These are phyloP conservation scores for Silurus asotus DNA, from an alignment of 2,113 vertebrate genomes.

Conservation along the genomic window DNA sequence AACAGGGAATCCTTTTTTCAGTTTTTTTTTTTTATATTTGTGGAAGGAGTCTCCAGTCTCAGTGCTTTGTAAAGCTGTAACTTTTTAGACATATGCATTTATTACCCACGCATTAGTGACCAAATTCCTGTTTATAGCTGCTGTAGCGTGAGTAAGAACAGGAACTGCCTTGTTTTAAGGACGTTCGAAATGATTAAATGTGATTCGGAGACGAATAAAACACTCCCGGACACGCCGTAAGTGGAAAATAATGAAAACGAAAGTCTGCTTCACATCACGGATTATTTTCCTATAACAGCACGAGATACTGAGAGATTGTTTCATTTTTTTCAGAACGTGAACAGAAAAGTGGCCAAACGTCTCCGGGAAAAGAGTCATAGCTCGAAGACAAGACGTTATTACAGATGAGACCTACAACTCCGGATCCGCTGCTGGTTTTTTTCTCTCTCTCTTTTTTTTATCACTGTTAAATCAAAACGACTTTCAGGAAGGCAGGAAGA, in stretches of 20 bases:
- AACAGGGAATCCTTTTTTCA: too few species aligned
- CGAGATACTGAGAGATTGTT: not conserved
- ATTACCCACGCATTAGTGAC: too few species aligned
- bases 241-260: not conserved
- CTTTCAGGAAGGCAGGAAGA: conserved; percentile 48
- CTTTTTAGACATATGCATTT: too few species aligned
- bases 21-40: too few species aligned
- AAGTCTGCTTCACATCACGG: not conserved
- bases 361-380: conserved; percentile 16
- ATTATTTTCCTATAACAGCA: not conserved
- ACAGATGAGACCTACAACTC: conserved; percentile 41
- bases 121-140: not conserved
- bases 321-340: not conserved
- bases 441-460: conserved; percentile 33
- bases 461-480: conserved; percentile 53
- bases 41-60: not conserved
- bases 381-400: conserved; percentile 44
- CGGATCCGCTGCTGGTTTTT: not conserved
- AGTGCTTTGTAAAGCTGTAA: not conserved
- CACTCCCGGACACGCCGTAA: not conserved
- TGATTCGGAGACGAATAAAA: not conserved
- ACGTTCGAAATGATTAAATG: not conserved
- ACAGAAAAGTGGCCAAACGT: too few species aligned
- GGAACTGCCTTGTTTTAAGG: not conserved
- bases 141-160: not conserved